A percentile compares a stretch with the other conserved stretches of the same genome.
Evolutionary conservation across 2,888 invertebrate genomes (phyloP).

Genomic region (Eremobia ochroleuca): DNA sequence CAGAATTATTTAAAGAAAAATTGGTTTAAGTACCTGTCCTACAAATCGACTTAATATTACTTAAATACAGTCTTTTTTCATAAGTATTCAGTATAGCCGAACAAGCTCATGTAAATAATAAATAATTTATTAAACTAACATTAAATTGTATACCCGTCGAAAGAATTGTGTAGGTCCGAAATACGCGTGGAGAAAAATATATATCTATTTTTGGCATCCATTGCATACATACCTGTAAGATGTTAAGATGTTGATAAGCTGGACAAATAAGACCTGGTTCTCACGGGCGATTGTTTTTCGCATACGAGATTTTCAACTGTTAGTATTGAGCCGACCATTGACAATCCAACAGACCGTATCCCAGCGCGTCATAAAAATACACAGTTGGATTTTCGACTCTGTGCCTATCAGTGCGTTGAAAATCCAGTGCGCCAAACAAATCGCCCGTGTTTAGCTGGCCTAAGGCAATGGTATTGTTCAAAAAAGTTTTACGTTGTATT

Average conservation of each 20-base stretch:
- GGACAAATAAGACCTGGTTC: background rate
- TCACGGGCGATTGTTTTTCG: background rate
- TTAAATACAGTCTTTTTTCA: constrained; percentile 30
- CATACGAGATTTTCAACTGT: background rate
- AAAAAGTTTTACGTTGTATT: constrained; percentile 16
- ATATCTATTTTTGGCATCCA: constrained; percentile 14
- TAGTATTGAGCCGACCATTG: background rate
- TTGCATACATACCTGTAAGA: constrained; percentile 17
- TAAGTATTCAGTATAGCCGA: constrained; percentile 26
- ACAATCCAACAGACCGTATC: background rate
- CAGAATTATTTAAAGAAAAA: background rate
- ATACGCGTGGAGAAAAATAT: constrained; percentile 5
- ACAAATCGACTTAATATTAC: constrained; percentile 9
- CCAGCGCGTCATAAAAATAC: background rate
- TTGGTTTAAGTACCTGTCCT: background rate
- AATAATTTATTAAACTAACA: constrained; percentile 40
- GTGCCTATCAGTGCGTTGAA: background rate
- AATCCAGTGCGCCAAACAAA: background rate
- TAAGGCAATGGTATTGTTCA: constrained; percentile 22
- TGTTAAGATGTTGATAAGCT: background rate
- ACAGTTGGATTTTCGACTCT: background rate
- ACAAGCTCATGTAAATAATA: constrained; percentile 51
- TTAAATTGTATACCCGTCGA: constrained; percentile 17
- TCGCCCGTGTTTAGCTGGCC: background rate
- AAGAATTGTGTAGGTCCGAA: background rate